A percentile compares a stretch with the other conserved stretches of the same genome.
Conservation (phyloP, 1,140 invertebrate species). For the Spodoptera litura region DNA sequence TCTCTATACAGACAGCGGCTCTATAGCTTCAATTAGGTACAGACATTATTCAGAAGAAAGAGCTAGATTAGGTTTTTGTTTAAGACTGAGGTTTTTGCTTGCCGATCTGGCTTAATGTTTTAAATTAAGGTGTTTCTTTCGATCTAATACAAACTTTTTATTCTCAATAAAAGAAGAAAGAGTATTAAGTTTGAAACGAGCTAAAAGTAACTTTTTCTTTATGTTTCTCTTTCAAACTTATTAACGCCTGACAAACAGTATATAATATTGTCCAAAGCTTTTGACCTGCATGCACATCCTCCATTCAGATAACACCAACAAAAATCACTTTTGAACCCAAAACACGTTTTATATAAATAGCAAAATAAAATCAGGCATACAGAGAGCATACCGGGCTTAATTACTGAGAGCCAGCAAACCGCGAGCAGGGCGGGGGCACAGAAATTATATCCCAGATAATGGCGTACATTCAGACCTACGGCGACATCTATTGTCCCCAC, state of each 20-base stretch:
- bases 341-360: constrained; percentile 10
- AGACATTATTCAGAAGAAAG: constrained; percentile 43
- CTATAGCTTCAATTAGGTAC: constrained; percentile 42
- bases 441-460: constrained; percentile 64
- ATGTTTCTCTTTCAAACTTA: not conserved
- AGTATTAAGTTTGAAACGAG: not conserved
- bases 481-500: constrained; percentile 63
- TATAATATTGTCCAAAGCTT: too few species aligned
- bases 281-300: not conserved
- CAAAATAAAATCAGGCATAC: constrained; percentile 40
- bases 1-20: constrained; percentile 39
- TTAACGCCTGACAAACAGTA: too few species aligned
- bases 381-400: constrained; percentile 36
- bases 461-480: constrained; percentile 57
- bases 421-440: constrained; percentile 38
- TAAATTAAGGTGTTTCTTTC: not conserved
- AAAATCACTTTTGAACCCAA: not conserved
- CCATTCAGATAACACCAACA: not conserved
- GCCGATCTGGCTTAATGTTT: constrained; percentile 5
- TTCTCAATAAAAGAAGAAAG: not conserved
- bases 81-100: not conserved
- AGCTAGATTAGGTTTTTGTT: constrained; percentile 44
- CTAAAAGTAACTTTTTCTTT: not conserved
- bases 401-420: constrained; percentile 44
- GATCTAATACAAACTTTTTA: not conserved